Percentiles rank a stretch among this genome's conserved stretches.
phyloP scores from a whole-genome alignment of 2,888 invertebrate genomes.

The Hoplodrina blanda region DNA sequence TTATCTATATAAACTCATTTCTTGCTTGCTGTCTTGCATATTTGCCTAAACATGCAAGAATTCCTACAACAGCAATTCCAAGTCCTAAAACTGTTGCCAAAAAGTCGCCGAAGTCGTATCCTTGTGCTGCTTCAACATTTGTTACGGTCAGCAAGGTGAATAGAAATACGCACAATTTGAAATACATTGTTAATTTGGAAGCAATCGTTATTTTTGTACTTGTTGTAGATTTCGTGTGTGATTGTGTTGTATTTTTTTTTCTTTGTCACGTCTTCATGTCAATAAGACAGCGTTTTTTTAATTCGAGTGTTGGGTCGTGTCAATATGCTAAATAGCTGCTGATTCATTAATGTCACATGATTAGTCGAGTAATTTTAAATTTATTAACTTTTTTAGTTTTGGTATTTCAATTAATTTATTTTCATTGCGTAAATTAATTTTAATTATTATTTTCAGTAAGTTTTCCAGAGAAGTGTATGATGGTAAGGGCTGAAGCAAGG shows the following conservation, averaged over 20 bases:
- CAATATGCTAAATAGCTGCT: not conserved
- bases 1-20: constrained; percentile 85
- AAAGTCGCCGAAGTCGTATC: constrained; percentile 93
- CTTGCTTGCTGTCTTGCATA: constrained; percentile 92
- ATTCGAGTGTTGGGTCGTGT: not conserved
- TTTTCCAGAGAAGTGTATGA: too few species aligned
- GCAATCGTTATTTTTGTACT: constrained; percentile 20
- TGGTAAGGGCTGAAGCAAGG: too few species aligned
- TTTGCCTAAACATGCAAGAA: constrained; percentile 93
- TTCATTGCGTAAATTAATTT: too few species aligned
- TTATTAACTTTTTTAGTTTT: too few species aligned
- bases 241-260: constrained; percentile 42
- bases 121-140: constrained; percentile 87
- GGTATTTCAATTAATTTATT: too few species aligned
- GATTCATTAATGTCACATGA: not conserved
- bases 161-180: constrained; percentile 78
- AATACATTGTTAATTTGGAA: constrained; percentile 76
- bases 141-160: constrained; percentile 80
- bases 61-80: constrained; percentile 90
- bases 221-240: constrained; percentile 22
- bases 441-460: too few species aligned
- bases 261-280: constrained; percentile 38
- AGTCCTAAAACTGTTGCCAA: constrained; percentile 92
- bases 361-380: constrained; percentile 21
- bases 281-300: not conserved